Percentiles rank a stretch among this genome's conserved stretches.
Conservation (phyloP, 2,113 vertebrate species). For the Lophius piscatorius region DNA sequence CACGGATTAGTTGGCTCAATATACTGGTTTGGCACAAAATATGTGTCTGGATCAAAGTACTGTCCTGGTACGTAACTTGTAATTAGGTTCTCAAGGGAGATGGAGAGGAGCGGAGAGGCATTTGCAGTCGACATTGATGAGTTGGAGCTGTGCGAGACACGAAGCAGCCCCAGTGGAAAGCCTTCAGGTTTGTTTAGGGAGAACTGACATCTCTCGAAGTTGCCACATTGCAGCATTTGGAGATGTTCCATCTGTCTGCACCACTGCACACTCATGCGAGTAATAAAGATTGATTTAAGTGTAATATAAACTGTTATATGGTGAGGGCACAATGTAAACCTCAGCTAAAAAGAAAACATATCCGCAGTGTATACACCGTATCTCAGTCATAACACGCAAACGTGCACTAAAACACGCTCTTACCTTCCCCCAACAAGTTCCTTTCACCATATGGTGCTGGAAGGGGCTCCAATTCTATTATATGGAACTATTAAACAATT, state of each 20-base stretch:
- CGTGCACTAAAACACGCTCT: constrained; percentile 11
- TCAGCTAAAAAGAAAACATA: constrained; percentile 13
- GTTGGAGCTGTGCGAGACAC: constrained; percentile 68
- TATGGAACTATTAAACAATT: neutral
- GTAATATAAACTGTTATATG: constrained; percentile 46
- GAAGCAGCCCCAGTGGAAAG: constrained; percentile 57
- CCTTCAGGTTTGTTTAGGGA: constrained; percentile 73
- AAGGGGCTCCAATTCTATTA: neutral
- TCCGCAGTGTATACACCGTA: neutral
- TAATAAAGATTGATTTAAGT: constrained; percentile 60
- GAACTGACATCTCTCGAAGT: constrained; percentile 63
- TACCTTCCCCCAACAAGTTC: neutral
- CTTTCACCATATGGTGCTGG: neutral
- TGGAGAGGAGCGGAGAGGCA: constrained; percentile 7
- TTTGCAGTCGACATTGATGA: constrained; percentile 51
- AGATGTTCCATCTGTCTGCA: constrained; percentile 62
- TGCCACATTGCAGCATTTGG: constrained; percentile 47
- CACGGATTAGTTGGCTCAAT: constrained; percentile 61
- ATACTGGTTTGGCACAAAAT: constrained; percentile 27
- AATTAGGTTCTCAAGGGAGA: constrained; percentile 29
- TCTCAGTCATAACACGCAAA: constrained; percentile 31
- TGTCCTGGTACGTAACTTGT: constrained; percentile 33
- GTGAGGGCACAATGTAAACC: constrained; percentile 49
- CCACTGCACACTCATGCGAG: constrained; percentile 15
- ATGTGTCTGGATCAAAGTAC: constrained; percentile 57